Base-by-base conservation (phyloP, 2,888 invertebrate genomes). In the Catocala sponsa region DNA sequence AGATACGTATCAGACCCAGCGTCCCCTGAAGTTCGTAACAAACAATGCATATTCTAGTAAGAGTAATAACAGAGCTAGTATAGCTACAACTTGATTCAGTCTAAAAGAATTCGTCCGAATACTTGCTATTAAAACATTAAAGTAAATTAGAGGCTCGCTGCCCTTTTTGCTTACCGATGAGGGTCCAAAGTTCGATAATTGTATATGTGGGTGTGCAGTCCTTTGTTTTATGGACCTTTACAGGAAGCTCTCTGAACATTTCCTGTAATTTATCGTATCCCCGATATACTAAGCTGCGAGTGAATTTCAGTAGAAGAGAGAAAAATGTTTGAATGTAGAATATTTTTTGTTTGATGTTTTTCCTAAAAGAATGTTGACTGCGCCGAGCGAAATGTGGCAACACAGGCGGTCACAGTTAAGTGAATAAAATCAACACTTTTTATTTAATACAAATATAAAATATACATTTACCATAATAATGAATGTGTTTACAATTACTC, bases 231-330 rank as follows among this genome's bases (percentile, higher is more conserved):
- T 41, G 32, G 42, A 15, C 57, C 56, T 46, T 43, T 51, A 11
- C 56, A 61, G 59, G 57, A 73, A 66, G 47, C 52, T 63, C 9
- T 32, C 50, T 5, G 44, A 55, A 53, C 15, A 48, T 50, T 70
- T 69, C 61, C 58, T 61, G 57, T 61, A 50, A 55, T 72, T 70
- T 73, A 69, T 70, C 25, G 50, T 56, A 35, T 42, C 47, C 56
- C 48, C 55, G 47, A 64, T 57, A 35, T 41, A 51, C 25, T 7
- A 6, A 9, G 12, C 6, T 47, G 12, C 42, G 25, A 52, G 52
- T 52, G n/a, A 42, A 52, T 42, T 42, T 9, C 11, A 4, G 13
- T 42, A 25, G 15, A 48, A 41, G 9, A 33, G 10, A 47, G 47
- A 47, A 10, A 25, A 25, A 25, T 38, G 35, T 38, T 38, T 38